Conservation (phyloP, 2,888 invertebrate genomes). For the Harpalus rubripes region DNA sequence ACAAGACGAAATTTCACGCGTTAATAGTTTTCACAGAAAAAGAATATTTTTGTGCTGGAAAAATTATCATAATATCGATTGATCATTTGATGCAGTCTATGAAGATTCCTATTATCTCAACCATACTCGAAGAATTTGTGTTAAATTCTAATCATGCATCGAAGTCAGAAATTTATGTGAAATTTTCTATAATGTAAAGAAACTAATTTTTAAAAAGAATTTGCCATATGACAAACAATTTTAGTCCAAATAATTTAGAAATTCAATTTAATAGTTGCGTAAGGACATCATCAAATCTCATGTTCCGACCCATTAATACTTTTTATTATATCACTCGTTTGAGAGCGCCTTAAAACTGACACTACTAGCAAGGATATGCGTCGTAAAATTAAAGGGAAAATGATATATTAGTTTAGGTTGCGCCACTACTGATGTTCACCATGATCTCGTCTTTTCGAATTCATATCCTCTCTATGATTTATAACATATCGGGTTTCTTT, state of each 20-base stretch:
- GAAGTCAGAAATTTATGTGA: no score
- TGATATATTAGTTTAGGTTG: constrained; percentile 54
- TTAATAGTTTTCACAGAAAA: no score
- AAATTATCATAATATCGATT: no score
- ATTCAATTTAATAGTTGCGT: constrained; percentile 28
- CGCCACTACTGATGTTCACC: constrained; percentile 28
- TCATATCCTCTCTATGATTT: constrained; percentile 53
- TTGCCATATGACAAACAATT: background rate
- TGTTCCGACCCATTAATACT: constrained; percentile 32
- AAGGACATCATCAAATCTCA: constrained; percentile 31
- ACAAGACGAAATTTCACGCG: no score
- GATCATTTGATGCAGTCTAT: no score
- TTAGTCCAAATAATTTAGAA: constrained; percentile 29
- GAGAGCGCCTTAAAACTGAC: background rate
- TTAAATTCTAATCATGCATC: no score
- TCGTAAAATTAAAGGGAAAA: constrained; percentile 55
- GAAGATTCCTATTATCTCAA: no score
- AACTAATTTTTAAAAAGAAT: no score
- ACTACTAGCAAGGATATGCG: constrained; percentile 40
- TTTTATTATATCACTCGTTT: constrained; percentile 43
- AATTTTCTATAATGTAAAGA: no score
- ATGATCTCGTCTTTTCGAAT: background rate
- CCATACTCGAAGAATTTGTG: no score
- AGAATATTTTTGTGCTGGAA: no score
- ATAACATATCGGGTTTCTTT: constrained; percentile 60